Conservation (phyloP, 30 jellyfish, hydroid and myxozoan genomes). For the Haliclystus octoradiatus region DNA sequence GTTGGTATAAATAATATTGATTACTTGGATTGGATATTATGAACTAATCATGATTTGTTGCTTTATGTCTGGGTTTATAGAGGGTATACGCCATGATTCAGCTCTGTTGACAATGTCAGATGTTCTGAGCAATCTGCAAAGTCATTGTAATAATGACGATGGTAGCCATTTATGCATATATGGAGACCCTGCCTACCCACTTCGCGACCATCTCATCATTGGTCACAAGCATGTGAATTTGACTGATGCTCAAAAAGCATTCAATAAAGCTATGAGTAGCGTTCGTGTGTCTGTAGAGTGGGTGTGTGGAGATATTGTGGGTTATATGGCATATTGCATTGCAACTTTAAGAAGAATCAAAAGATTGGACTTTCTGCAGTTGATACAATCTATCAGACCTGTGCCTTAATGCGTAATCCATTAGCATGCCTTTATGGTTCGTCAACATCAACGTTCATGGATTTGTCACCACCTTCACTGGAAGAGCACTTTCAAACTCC, state of each 20-base stretch:
- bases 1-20: too few species aligned
- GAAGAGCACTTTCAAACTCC: too few species aligned
- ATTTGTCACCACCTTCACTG: too few species aligned
- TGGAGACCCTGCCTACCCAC: constrained; percentile 52
- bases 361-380: constrained; percentile 15
- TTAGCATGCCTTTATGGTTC: too few species aligned
- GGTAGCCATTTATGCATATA: constrained; percentile 20
- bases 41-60: too few species aligned
- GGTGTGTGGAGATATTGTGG: constrained; percentile 28
- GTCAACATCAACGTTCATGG: too few species aligned
- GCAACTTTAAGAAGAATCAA: constrained; percentile 5
- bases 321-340: too few species aligned
- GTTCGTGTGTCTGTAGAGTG: constrained; percentile 30
- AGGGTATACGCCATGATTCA: constrained; percentile 11
- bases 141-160: neutral
- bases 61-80: too few species aligned
- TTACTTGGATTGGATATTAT: too few species aligned
- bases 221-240: neutral
- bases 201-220: constrained; percentile 9
- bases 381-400: constrained; percentile 5
- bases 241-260: constrained; percentile 23
- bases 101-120: neutral
- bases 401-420: too few species aligned
- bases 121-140: neutral
- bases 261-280: constrained; percentile 21